Evolutionary conservation across 1,140 invertebrate genomes (phyloP), one percentile per base, ranked within the genome.

Genomic region (Drosophila azteca): DNA sequence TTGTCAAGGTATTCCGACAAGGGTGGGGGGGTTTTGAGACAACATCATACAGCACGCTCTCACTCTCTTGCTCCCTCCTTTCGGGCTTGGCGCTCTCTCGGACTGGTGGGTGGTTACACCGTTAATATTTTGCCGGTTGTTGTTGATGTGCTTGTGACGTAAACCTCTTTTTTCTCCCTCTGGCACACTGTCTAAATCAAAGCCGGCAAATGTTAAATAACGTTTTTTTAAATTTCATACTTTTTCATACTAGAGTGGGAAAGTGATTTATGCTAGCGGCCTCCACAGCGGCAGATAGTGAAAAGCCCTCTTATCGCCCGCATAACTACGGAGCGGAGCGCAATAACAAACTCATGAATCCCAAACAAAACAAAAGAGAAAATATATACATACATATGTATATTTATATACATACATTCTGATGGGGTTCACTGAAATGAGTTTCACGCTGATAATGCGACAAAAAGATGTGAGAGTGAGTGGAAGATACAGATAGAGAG

Each of bases 61-160:
- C 46, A 35, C 44, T 58, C 55, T 22, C 22, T 60, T 20, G 17
- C 17, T 20, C 17, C 0, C 72, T 52, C 24, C 24, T 26, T 26
- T 26, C 24, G 1, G 8, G n/a, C 20, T 43, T 11, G 59, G 31
- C 64, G 51, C 70, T 64, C 22, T 41, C 44, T 15, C 49, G 74
- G 63, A 62, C 72, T 72, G 77, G 81, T 84, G 80, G 80, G 3
- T 80, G 48, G 63, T 52, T 72, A 24, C 61, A 88, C 82, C 79
- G 83, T 83, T 87, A 79, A 55, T 26, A 59, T 72, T 82, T 78
- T 78, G 82, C 82, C 82, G 82, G 49, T 54, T 54, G 43, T 50
- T 60, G 29, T 55, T 79, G 43, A 35, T 54, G 2, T 51, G 48
- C 20, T 26, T 63, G 76, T 76, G 69, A 73, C 59, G 70, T 72